Evolutionary conservation across 2,888 invertebrate species (phyloP), one percentile per base, ranked within the genome.

Genomic region (Papilio gigon): DNA sequence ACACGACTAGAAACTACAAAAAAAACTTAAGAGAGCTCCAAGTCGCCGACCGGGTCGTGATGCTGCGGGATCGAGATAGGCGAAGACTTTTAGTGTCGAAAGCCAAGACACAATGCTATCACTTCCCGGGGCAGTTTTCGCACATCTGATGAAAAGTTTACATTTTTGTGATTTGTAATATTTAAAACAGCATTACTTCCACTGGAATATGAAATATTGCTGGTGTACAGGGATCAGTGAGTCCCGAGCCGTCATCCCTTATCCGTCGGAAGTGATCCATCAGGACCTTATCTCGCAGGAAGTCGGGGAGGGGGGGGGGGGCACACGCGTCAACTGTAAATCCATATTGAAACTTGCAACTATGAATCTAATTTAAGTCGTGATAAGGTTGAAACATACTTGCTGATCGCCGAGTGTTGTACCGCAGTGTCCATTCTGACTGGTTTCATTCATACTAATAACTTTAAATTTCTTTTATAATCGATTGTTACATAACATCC

Each of bases 221-320:
- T 44, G 50, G 64, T 33, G 37, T n/a, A 56, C 63, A 67, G 62
- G 70, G 72, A 65, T 73, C 74, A 72, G 40, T 67, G 70, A 73
- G 73, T 71, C 73, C 74, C 73, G 73, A 70, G 71, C 72, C 71
- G 73, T 74, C 76, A 77, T 77, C 77, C 80, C 79, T 81, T 80
- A 81, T 80, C 80, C 81, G 75, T 78, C 85, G 90, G 90, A 90
- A 91, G 84, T 84, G 83, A 91, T 91, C 90, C 86, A 89, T 91
- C 90, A 90, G 84, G 65, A 72, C 78, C 83, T 88, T 90, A 91
- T 90, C 90, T 83, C 80, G 76, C 83, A 85, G 88, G 88, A 87
- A 86, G 84, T 83, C 79, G 78, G 78, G 71, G 74, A 75, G 75
- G 75, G 68, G 78, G 78, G 71, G 74, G 74, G 75, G 75, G 68